Base-by-base conservation (phyloP, 1,140 invertebrate species). In the Drosophila seguyi region DNA sequence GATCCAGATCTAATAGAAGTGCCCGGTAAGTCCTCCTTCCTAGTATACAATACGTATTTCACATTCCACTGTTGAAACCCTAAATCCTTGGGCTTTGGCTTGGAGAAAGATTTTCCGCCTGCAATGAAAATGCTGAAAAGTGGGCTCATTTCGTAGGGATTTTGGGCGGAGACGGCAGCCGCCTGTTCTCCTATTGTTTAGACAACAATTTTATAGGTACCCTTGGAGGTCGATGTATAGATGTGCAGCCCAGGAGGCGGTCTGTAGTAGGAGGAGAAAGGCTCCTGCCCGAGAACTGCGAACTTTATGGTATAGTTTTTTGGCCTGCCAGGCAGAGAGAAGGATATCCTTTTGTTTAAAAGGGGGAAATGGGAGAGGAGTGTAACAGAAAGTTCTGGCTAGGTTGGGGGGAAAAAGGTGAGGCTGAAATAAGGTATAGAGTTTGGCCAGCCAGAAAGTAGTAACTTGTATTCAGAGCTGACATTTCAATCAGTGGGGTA, bases 1-100 rank as follows among this genome's bases (percentile, higher is more conserved):
- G 97, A 98, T 95, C 97, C 97, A 62, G 97, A 98, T 92, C 97
- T 97, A 93, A 97, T 97, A 93, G 96, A 97, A 95, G 96, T 98
- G 41, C 97, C 97, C 93, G 97, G 96, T 97, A 93, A 93, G 86
- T 91, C 2, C 10, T 11, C 14, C 0, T 4, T 10, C 14, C 31
- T 22, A 22, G 4, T 22, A 22, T 22, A 52, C 27, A 6, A 29
- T 18, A 29, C 25, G 1, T 29, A 31, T 11, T n/a, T 45, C 13
- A 16, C 16, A 53, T 29, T 18, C 29, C n/a, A 41, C 27, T 11
- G 39, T 63, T 44, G 29, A 44, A 5, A 18, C 39, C 18, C 13
- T 20, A 44, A 61, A 44, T n/a, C 39, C 55, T 25, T 18, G 2
- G 8, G 53, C 25, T 31, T 31, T 45, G 18, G 14, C 8, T 13